Base-by-base conservation (phyloP, 2,797 vertebrate species). In the Aldrovandia affinis region DNA sequence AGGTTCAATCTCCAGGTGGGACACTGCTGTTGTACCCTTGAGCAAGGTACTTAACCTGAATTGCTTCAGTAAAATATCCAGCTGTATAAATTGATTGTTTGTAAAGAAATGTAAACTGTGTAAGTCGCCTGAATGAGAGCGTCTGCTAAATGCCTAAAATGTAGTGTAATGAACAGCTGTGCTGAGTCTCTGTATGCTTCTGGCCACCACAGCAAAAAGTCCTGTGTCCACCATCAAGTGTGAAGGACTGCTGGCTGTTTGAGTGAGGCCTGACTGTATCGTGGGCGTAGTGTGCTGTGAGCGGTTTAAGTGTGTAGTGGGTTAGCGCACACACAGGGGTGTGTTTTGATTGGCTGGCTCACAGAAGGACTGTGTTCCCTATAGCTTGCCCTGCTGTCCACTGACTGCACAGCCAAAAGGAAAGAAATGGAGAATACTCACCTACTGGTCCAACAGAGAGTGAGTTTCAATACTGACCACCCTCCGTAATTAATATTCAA, bases 361-460 rank as follows among this genome's bases (percentile, higher is more conserved):
- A 20, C 36, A 44, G 18, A 81, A 1, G 0, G 15, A 47, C 30
- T 65, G 39, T 82, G 9, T 68, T 73, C 8, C 81, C 3, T 6
- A 59, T 89, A 95, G 95, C 77, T 95, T 83, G 93, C 93, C 12
- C 90, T 91, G 84, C 83, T 94, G 28, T 94, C 95, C 0, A 54
- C 83, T 0, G 90, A 94, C 9, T 94, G 91, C 18, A 44, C 89
- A 0, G 86, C 88, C 1, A 89, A 90, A 57, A 91, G 88, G 55
- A 96, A 95, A 88, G 92, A 94, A 22, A 90, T 95, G 89, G 95
- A 96, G 88, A 94, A 94, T 89, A 81, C 12, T 47, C 95, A 96
- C 86, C 91, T 95, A 87, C 91, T 95, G 79, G 93, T 95, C 0
- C 95, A 96, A 83, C 95, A 96, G 90, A 92, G 93, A 73, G 95